These are phyloP conservation scores for Turritopsis rubra DNA, from an alignment of 30 jellyfish, hydroid and myxozoan genomes.

Conservation along the genomic window DNA sequence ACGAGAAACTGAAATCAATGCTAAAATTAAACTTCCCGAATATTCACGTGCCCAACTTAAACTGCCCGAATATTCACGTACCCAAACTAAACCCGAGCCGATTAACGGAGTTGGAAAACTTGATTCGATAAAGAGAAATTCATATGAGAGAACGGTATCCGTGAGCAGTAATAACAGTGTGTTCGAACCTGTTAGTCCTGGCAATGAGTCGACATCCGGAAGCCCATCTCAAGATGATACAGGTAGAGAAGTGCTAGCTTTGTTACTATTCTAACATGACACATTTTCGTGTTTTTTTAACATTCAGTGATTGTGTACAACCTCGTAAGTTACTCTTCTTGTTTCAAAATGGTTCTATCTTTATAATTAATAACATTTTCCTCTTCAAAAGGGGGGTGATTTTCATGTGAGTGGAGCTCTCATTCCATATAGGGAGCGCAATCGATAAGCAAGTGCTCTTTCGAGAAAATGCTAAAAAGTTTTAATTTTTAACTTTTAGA, in stretches of 20 bases:
- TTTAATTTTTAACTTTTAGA: too few relatives aligned
- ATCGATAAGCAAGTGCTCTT: too few relatives aligned
- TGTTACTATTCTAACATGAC: not conserved
- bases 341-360: too few relatives aligned
- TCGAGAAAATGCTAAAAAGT: too few relatives aligned
- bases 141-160: conserved; percentile 11
- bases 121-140: not conserved
- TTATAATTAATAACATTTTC: too few relatives aligned
- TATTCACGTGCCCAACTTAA: not conserved
- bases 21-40: not conserved
- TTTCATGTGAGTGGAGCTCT: too few relatives aligned
- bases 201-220: conserved; percentile 12
- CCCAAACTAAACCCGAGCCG: not conserved
- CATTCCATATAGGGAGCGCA: too few relatives aligned
- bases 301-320: not conserved
- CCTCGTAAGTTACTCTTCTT: too few relatives aligned
- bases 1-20: not conserved
- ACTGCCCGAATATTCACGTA: too few relatives aligned
- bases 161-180: not conserved
- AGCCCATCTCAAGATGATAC: conserved; percentile 22
- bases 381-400: too few relatives aligned
- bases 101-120: not conserved
- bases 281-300: not conserved
- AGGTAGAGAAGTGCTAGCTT: not conserved
- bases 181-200: conserved; percentile 36